Conservation (phyloP, 2,797 vertebrate genomes). For the Gallinago stenura region DNA sequence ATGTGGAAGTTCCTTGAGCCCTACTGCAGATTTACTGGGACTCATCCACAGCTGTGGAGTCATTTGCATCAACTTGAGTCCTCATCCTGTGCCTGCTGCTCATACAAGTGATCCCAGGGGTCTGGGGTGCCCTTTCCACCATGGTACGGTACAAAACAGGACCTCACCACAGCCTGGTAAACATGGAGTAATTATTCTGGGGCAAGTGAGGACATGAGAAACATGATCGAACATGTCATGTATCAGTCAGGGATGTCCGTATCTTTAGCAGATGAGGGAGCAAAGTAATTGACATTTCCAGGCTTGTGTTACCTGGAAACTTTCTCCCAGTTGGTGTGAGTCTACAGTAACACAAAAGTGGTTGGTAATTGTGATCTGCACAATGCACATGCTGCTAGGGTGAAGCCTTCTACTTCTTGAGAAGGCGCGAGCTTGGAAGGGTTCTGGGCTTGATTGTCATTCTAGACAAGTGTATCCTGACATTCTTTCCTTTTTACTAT, state of each 20-base stretch:
- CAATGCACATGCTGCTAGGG: neutral
- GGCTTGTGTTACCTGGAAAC: neutral
- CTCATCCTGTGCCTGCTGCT: neutral
- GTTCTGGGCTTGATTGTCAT: slow-evolving; percentile 71
- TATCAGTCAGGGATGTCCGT: neutral
- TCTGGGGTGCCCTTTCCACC: neutral
- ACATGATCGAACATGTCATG: neutral
- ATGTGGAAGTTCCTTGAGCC: neutral
- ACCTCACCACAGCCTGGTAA: neutral
- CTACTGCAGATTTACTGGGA: neutral
- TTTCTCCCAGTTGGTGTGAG: slow-evolving; percentile 28
- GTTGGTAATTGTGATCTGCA: slow-evolving; percentile 47
- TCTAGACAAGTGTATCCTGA: slow-evolving; percentile 73
- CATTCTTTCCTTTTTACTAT: slow-evolving; percentile 70
- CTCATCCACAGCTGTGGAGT: neutral
- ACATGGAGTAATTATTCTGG: neutral
- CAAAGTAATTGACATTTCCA: neutral
- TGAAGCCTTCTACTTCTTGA: slow-evolving; percentile 56
- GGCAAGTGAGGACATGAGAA: neutral
- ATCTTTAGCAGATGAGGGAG: neutral
- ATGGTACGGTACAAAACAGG: neutral
- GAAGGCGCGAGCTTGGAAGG: slow-evolving; percentile 1
- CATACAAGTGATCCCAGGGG: neutral
- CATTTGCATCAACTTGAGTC: neutral
- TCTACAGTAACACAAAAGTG: neutral